A percentile compares a stretch with the other conserved stretches of the same genome.
Evolutionary conservation across 2,797 vertebrate species (phyloP).

Genomic region (Platalea minor): DNA sequence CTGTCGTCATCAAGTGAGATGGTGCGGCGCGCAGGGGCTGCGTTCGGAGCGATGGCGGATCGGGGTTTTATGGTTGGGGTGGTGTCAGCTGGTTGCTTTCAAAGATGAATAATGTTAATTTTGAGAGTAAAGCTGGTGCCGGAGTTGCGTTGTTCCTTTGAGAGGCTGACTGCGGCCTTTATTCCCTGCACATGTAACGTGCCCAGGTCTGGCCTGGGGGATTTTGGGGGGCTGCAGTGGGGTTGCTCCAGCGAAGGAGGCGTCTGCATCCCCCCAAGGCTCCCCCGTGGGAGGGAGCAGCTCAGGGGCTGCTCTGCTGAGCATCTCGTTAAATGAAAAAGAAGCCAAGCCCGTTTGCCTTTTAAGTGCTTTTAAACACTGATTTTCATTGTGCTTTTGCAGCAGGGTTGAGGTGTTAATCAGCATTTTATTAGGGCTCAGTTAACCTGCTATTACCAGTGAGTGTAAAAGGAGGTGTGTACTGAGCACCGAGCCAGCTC

Average conservation of each 20-base stretch:
- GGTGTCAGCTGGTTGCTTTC: not conserved
- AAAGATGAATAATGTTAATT: not conserved
- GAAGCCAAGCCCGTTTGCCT: not conserved
- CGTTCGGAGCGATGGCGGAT: fast-evolving
- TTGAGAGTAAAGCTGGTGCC: not conserved
- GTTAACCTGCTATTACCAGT: not conserved
- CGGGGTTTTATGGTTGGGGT: no score
- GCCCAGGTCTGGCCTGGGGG: not conserved
- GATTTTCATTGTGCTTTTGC: not conserved
- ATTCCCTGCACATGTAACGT: not conserved
- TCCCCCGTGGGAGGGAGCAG: not conserved
- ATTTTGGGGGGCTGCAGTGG: not conserved
- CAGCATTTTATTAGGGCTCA: not conserved
- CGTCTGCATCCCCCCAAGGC: fast-evolving
- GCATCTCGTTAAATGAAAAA: not conserved
- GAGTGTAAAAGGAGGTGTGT: not conserved
- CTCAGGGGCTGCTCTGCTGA: not conserved
- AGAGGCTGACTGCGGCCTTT: not conserved
- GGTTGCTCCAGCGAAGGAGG: not conserved
- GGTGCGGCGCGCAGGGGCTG: not conserved
- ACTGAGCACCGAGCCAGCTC: not conserved
- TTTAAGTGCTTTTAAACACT: not conserved
- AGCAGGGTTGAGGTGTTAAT: not conserved
- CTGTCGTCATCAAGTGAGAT: fast-evolving
- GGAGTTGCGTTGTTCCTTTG: not conserved